Evolutionary conservation across 30 jellyfish, hydroid and myxozoan species (phyloP).

Genomic region (Catostylus mosaicus): DNA sequence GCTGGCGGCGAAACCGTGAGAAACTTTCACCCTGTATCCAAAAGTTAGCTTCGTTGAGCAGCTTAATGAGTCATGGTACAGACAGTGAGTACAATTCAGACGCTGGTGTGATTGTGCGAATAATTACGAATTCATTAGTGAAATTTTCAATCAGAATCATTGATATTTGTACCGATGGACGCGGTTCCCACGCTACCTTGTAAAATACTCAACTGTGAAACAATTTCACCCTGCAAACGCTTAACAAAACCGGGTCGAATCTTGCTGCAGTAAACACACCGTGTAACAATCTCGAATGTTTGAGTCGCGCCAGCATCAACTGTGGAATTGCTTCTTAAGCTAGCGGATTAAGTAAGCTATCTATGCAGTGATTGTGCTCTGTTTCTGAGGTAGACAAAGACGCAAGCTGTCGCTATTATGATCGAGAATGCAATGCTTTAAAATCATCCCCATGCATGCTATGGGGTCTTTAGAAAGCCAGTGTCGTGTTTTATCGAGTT

Average conservation of each 20-base stretch:
- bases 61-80: no score
- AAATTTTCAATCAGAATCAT: no score
- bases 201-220: constrained; percentile 11
- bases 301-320: neutral
- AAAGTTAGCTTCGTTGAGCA: no score
- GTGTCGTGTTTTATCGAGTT: constrained; percentile 5
- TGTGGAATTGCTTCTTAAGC: neutral
- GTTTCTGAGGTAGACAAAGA: constrained; percentile 23
- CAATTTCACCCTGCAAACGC: constrained; percentile 61
- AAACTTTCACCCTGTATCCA: no score
- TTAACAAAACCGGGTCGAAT: constrained; percentile 9
- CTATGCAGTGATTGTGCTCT: constrained; percentile 17
- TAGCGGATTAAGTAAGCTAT: constrained; percentile 30
- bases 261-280: constrained; percentile 18
- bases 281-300: constrained; percentile 31
- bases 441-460: constrained; percentile 23
- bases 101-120: no score
- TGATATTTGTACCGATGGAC: no score
- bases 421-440: constrained; percentile 11
- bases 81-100: no score
- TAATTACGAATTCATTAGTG: no score
- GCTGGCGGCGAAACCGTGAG: no score
- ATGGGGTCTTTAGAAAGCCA: constrained; percentile 19
- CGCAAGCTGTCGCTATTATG: neutral
- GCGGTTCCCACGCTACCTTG: constrained; percentile 28